Conservation (phyloP, 1,140 invertebrate species). For the Drosophila neocordata region DNA sequence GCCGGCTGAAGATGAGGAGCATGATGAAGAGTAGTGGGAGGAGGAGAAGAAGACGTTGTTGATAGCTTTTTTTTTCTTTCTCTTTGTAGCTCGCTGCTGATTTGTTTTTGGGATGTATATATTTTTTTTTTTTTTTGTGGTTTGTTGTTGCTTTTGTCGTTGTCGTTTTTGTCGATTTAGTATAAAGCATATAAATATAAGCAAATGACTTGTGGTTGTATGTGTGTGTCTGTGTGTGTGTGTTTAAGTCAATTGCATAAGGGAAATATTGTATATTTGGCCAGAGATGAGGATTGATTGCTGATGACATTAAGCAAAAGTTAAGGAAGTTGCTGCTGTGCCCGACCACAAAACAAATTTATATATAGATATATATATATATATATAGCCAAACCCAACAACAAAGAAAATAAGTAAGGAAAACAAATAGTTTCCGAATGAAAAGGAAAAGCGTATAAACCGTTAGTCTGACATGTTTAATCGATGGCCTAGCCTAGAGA, state of each 20-base stretch:
- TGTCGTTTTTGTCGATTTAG: neutral
- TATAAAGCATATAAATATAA: neutral
- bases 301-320: constrained; percentile 21
- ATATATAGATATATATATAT: neutral
- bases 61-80: constrained; percentile 56
- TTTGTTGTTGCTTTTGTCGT: constrained; percentile 42
- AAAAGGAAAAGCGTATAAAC: constrained; percentile 1
- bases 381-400: constrained; percentile 3
- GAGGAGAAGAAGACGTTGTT: constrained; percentile 6
- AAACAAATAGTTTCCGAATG: constrained; percentile 4
- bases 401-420: neutral
- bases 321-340: constrained; percentile 18
- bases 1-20: constrained; percentile 4
- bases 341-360: neutral
- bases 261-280: constrained; percentile 28
- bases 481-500: neutral
- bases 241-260: constrained; percentile 48
- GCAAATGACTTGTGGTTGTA: neutral
- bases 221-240: constrained; percentile 25
- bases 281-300: constrained; percentile 8
- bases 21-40: neutral
- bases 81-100: constrained; percentile 32
- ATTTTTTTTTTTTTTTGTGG: constrained; percentile 40
- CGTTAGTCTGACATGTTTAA: constrained; percentile 2
- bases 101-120: constrained; percentile 12